A percentile compares a stretch with the other conserved stretches of the same genome.
Conservation (phyloP, 2,888 invertebrate genomes). For the Griposia aprilina region DNA sequence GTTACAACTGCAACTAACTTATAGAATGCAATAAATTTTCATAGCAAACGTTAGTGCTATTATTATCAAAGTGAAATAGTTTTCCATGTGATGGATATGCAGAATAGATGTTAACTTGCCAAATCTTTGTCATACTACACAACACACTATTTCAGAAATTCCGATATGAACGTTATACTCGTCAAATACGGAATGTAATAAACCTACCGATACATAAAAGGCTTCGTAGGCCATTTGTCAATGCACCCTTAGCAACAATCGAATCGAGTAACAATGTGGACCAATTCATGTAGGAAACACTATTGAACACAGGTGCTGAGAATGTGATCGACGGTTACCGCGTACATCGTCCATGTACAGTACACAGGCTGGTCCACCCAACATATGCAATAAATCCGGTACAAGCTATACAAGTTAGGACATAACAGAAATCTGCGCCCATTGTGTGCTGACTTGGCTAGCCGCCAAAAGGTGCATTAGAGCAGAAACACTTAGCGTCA, state of each 20-base stretch:
- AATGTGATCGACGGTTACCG: conserved; percentile 39
- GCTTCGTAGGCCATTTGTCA: conserved; percentile 23
- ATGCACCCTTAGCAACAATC: conserved; percentile 30
- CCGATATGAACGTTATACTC: background rate
- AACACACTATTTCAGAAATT: background rate
- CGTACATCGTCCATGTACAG: conserved; percentile 35
- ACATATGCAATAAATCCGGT: conserved; percentile 64
- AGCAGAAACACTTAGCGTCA: conserved; percentile 79
- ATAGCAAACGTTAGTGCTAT: background rate
- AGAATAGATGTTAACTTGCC: background rate
- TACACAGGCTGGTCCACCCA: conserved; percentile 42
- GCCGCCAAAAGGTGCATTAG: conserved; percentile 75
- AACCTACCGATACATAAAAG: background rate
- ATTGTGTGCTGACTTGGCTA: conserved; percentile 76
- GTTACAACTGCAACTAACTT: background rate
- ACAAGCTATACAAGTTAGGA: conserved; percentile 58
- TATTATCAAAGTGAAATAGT: background rate
- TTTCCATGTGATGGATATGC: background rate
- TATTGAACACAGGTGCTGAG: conserved; percentile 48
- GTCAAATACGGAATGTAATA: conserved; percentile 6
- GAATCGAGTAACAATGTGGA: conserved; percentile 46
- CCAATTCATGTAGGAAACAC: conserved; percentile 47
- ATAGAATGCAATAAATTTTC: background rate
- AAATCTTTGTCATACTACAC: conserved; percentile 2
- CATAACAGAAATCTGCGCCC: conserved; percentile 70